Conservation (phyloP, 2,797 vertebrate genomes). For the Sebastes alutus region DNA sequence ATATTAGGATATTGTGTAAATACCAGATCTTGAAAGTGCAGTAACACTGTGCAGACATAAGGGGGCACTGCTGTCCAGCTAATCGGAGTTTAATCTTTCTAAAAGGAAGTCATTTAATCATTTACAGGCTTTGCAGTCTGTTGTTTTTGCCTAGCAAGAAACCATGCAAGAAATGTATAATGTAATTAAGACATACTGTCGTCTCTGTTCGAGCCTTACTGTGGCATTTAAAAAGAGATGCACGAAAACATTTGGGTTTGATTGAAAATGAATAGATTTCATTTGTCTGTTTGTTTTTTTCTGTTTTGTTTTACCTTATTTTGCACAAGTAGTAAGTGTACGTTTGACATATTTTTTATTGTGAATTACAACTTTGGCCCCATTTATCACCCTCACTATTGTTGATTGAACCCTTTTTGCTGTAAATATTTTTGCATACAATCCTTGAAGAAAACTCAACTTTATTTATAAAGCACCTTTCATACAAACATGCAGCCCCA, state of each 20-base stretch:
- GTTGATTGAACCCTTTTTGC: neutral
- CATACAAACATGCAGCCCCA: no score
- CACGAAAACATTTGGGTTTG: neutral
- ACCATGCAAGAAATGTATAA: neutral
- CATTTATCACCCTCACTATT: neutral
- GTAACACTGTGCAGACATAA: neutral
- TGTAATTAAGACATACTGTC: neutral
- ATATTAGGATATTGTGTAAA: neutral
- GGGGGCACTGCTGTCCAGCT: slow-evolving; percentile 5
- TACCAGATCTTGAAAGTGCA: neutral
- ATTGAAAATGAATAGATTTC: neutral
- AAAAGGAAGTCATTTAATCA: rapidly evolving
- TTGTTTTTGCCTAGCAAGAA: neutral
- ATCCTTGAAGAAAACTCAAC: neutral
- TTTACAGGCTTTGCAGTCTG: neutral
- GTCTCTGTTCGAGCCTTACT: neutral
- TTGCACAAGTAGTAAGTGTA: neutral
- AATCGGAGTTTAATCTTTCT: neutral
- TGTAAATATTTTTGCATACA: neutral
- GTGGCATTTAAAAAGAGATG: neutral
- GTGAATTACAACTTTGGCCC: neutral
- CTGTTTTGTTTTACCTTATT: rapidly evolving
- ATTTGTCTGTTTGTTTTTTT: neutral
- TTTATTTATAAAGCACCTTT: no score
- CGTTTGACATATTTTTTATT: neutral